Conservation (phyloP, 2,888 invertebrate genomes). For the Amphipoea oculea region DNA sequence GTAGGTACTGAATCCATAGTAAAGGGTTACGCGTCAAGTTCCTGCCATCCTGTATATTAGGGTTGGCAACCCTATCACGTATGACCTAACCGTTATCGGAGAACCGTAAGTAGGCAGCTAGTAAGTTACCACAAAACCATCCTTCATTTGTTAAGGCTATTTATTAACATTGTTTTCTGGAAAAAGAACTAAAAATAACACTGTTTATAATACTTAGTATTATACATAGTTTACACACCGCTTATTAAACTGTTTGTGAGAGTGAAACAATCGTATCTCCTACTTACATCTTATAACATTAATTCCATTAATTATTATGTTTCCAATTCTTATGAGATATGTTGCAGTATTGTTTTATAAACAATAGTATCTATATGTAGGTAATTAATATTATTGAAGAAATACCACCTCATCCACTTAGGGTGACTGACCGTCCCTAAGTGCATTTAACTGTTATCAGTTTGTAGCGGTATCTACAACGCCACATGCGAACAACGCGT, state of each 20-base stretch:
- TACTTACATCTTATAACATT: background rate
- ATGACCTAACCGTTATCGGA: background rate
- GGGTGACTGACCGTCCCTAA: background rate
- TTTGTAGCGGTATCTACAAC: too few relatives aligned
- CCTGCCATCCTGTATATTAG: too few relatives aligned
- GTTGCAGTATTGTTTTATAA: constrained; percentile 21
- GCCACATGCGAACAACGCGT: too few relatives aligned
- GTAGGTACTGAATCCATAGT: too few relatives aligned
- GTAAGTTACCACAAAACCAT: background rate
- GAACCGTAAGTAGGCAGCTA: background rate
- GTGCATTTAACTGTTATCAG: background rate
- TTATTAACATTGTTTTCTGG: background rate
- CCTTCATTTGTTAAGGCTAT: background rate
- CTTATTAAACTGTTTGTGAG: background rate
- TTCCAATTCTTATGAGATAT: background rate
- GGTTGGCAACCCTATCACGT: background rate
- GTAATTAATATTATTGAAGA: background rate
- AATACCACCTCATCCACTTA: background rate
- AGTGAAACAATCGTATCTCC: constrained; percentile 2
- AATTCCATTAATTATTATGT: background rate
- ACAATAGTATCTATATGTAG: background rate
- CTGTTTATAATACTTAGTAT: background rate
- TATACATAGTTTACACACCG: background rate
- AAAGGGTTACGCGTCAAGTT: too few relatives aligned
- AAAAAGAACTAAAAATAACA: background rate